Evolutionary conservation across 1,140 invertebrate species (phyloP), one percentile per base, ranked within the genome.

Genomic region (Leptinotarsa texana): DNA sequence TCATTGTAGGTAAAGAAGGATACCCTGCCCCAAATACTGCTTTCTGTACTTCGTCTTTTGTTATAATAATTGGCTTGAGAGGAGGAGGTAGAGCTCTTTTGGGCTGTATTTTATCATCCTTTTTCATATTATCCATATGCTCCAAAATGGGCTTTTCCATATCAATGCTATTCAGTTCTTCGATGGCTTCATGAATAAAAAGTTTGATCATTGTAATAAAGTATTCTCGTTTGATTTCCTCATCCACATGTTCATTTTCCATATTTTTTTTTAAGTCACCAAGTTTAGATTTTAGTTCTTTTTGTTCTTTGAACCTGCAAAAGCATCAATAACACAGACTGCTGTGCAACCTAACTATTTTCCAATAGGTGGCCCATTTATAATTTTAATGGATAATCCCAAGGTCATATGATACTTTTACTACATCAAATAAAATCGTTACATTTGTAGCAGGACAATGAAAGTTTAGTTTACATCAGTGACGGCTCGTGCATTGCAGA

Each of bases 21-120:
- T 99, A 99, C 0, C 98, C 98, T 57, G 92, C 86, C 8, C 98
- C 98, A 87, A 92, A 98, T 3, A 99, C 94, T 76, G 95, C 90
- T 86, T 98, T 99, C 86, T 99, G 96, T 1, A 94, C 75, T 51
- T 90, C 91, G 86, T 97, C 93, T 80, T 92, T 92, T 0, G 97
- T 98, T 42, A 99, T 96, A 68, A 99, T 97, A 75, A 99, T 94
- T 1, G 97, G 95, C 84, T 93, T 91, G n/a, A 96, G 82, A 5
- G 92, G 91, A 21, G 83, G 76, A 63, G 85, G 77, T 17, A 86
- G 82, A 4, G 83, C 83, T 82, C 84, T 85, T 22, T 82, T 85
- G 67, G 83, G 85, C 1, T 85, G 83, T 48, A 83, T 83, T n/a
- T 79, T 84, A 61, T 85, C 78, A 72, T 78, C 81, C 62, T 80